Conservation (phyloP, 2,797 vertebrate genomes). For the Pelobates cultripes region DNA sequence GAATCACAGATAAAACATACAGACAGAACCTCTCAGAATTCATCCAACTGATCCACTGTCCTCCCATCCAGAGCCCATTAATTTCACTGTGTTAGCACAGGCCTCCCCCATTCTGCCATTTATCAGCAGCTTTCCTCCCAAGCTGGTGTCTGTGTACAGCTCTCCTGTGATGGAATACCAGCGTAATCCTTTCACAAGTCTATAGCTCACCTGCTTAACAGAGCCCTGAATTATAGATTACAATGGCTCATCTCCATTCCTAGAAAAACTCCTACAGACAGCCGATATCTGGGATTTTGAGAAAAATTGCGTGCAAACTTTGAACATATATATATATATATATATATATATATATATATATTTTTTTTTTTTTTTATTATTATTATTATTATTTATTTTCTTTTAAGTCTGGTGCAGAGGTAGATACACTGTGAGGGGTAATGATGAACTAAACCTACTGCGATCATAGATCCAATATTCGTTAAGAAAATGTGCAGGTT, state of each 20-base stretch:
- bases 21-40: not conserved
- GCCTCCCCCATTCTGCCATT: not conserved
- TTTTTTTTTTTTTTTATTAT: too few species aligned
- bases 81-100: slow-evolving; percentile 7
- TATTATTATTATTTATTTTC: too few species aligned
- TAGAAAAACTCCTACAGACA: not conserved
- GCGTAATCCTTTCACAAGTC: not conserved
- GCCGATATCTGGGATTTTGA: too few species aligned
- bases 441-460: too few species aligned
- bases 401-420: too few species aligned
- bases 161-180: not conserved
- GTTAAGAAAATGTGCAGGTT: too few species aligned
- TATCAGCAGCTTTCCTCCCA: not conserved
- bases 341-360: too few species aligned
- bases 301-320: too few species aligned
- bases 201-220: not conserved
- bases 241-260: not conserved
- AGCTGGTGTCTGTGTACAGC: not conserved
- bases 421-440: too few species aligned
- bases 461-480: too few species aligned
- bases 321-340: too few species aligned
- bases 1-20: too few species aligned
- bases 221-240: not conserved
- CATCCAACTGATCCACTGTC: not conserved
- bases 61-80: not conserved